These are phyloP conservation scores for Hypolimnas misippus DNA, from an alignment of 2,888 invertebrate genomes.

Conservation along the genomic window DNA sequence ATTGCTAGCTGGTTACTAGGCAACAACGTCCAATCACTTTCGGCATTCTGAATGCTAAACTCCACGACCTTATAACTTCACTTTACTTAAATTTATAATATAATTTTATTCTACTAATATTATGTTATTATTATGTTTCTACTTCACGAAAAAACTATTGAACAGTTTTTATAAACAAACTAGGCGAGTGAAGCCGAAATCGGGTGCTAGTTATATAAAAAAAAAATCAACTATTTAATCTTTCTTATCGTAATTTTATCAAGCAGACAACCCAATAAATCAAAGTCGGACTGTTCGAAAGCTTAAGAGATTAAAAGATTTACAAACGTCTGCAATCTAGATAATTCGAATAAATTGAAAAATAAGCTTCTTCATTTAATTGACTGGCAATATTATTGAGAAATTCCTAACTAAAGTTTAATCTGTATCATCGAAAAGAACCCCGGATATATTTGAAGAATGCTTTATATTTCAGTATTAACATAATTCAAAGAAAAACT, in stretches of 20 bases:
- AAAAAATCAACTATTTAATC: too few relatives aligned
- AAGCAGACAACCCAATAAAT: background rate
- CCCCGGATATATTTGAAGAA: background rate
- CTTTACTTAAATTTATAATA: too few relatives aligned
- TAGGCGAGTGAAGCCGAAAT: too few relatives aligned
- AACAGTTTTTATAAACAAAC: too few relatives aligned
- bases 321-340: background rate
- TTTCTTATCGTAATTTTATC: background rate
- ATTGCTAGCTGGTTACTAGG: too few relatives aligned
- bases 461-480: constrained; percentile 1
- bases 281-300: background rate
- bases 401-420: background rate
- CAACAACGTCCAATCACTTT: too few relatives aligned
- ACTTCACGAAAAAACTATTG: too few relatives aligned
- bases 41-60: too few relatives aligned
- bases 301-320: background rate
- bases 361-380: background rate
- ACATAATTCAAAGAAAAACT: constrained; percentile 15
- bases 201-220: too few relatives aligned
- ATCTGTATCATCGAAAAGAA: background rate
- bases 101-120: too few relatives aligned
- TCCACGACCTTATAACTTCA: too few relatives aligned
- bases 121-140: too few relatives aligned
- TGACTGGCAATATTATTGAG: background rate
- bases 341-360: background rate